Conservation (phyloP, 2,888 invertebrate genomes). For the Tinea semifulvella region DNA sequence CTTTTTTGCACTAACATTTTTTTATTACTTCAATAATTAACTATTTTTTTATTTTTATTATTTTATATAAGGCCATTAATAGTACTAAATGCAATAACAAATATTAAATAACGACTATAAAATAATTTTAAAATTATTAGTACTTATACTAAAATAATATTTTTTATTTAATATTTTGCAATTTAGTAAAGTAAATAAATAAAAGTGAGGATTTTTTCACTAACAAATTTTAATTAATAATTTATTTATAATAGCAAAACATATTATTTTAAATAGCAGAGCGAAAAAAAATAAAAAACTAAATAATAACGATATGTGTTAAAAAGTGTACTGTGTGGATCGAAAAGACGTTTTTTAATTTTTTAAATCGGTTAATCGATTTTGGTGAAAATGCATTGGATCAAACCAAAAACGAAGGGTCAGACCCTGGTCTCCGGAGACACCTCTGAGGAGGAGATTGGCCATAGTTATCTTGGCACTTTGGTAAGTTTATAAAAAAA, state of each 20-base stretch:
- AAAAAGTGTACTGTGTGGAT: neutral
- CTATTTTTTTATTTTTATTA: no score
- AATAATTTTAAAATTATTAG: no score
- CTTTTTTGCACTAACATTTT: neutral
- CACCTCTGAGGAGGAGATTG: slow-evolving; percentile 58
- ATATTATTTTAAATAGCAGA: neutral
- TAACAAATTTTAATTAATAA: no score
- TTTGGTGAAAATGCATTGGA: slow-evolving; percentile 37
- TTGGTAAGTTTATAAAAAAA: slow-evolving; percentile 45
- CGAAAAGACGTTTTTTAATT: neutral
- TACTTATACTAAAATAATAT: no score
- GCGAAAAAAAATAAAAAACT: neutral
- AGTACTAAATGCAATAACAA: no score
- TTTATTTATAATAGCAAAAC: neutral
- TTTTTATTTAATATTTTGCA: no score
- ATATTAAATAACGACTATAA: no score
- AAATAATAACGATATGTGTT: neutral
- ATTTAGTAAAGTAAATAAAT: no score
- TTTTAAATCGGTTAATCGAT: neutral
- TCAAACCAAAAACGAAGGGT: slow-evolving; percentile 21
- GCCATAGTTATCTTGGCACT: slow-evolving; percentile 55
- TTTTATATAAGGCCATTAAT: no score
- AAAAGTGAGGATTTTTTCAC: no score
- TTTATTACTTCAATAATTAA: no score
- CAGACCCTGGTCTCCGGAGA: slow-evolving; percentile 49